Conservation (phyloP, 1,140 invertebrate genomes). For the Dendrolimus kikuchii region DNA sequence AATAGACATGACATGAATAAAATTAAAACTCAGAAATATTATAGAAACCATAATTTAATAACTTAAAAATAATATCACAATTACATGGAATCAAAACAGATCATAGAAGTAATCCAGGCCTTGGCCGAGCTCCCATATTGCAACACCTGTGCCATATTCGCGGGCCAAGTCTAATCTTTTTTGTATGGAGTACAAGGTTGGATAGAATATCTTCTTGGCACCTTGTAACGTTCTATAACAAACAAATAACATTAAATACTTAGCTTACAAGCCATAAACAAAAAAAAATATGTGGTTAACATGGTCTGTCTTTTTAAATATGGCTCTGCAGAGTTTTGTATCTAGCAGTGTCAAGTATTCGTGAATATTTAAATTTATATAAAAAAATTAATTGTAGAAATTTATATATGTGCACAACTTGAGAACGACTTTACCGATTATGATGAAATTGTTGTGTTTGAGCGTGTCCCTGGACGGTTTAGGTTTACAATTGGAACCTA, state of each 20-base stretch:
- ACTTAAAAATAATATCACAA: constrained; percentile 50
- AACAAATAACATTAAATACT: constrained; percentile 5
- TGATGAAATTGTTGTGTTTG: too few relatives aligned
- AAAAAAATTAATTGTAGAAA: too few relatives aligned
- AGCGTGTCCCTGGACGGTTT: too few relatives aligned
- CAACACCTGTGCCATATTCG: constrained; percentile 86
- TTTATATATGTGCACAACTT: too few relatives aligned
- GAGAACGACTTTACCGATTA: too few relatives aligned
- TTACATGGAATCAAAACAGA: constrained; percentile 77
- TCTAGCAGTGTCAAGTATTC: too few relatives aligned
- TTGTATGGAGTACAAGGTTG: constrained; percentile 89
- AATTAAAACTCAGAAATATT: constrained; percentile 7
- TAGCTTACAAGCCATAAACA: too few relatives aligned
- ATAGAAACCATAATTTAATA: constrained; percentile 26
- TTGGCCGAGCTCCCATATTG: constrained; percentile 97
- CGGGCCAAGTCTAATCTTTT: constrained; percentile 85
- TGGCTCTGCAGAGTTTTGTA: too few relatives aligned
- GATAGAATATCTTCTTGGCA: constrained; percentile 88
- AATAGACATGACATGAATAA: constrained; percentile 1
- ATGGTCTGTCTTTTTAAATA: too few relatives aligned
- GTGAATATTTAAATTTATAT: too few relatives aligned
- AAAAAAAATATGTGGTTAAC: too few relatives aligned
- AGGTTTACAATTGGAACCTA: too few relatives aligned
- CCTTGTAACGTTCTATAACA: constrained; percentile 76
- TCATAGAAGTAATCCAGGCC: constrained; percentile 97